A percentile compares a stretch with the other conserved stretches of the same genome.
Evolutionary conservation across 2,113 vertebrate genomes (phyloP).

Genomic region (Poecilia latipinna): DNA sequence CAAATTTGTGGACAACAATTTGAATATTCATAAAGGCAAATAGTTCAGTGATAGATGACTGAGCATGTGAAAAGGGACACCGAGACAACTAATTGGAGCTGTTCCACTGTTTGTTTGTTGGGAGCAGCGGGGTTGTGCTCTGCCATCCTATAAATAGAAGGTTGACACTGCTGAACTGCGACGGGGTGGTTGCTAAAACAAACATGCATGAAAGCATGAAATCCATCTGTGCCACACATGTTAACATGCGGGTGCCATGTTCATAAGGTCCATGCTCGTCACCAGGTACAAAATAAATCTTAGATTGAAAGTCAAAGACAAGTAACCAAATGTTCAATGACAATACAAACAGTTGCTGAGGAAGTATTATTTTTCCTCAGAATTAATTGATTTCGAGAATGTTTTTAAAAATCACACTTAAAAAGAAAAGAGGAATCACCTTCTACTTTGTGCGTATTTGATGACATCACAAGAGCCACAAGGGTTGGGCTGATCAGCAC

Average conservation of each 20-base stretch:
- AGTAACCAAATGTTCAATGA: background rate
- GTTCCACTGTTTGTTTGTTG: slow-evolving; percentile 29
- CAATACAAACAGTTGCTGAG: background rate
- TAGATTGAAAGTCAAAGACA: background rate
- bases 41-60: background rate
- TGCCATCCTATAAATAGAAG: slow-evolving; percentile 60
- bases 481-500: background rate
- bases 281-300: background rate
- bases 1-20: slow-evolving; percentile 9
- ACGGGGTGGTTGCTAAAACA: slow-evolving; percentile 31
- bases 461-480: background rate
- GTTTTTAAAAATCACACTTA: background rate
- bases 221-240: background rate
- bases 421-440: background rate
- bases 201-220: slow-evolving; percentile 22
- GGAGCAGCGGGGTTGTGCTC: slow-evolving; percentile 5
- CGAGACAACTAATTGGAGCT: slow-evolving; percentile 31
- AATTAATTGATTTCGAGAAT: background rate
- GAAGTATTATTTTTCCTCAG: background rate
- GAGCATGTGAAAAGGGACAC: slow-evolving; percentile 42
- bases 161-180: slow-evolving; percentile 46
- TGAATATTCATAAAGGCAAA: slow-evolving; percentile 3
- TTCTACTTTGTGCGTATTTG: too few relatives aligned
- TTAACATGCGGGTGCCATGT: background rate
- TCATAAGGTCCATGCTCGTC: background rate